Evolutionary conservation across 2,113 vertebrate genomes (phyloP).

Genomic region (Forbesichthys agassizii): DNA sequence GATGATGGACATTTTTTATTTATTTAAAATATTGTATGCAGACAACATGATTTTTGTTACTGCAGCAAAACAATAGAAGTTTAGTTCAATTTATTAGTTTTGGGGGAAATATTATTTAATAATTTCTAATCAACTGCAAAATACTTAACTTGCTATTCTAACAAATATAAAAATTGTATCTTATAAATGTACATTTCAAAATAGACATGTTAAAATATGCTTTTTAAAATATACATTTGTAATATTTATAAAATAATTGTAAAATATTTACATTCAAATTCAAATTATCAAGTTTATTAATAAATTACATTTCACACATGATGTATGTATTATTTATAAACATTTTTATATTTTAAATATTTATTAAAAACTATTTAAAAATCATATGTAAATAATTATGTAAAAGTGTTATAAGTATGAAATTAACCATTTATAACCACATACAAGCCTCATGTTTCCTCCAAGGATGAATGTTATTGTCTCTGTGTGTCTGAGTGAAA

Average conservation of each 20-base stretch:
- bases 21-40: too few relatives aligned
- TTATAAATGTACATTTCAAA: not conserved
- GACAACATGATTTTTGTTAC: too few relatives aligned
- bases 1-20: not conserved
- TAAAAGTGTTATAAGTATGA: too few relatives aligned
- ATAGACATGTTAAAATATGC: not conserved
- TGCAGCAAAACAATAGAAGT: not conserved
- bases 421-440: too few relatives aligned
- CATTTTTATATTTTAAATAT: not conserved
- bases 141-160: too few relatives aligned
- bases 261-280: not conserved
- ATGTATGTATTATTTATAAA: not conserved
- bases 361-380: conserved; percentile 10
- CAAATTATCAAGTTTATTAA: not conserved
- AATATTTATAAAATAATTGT: not conserved
- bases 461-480: too few relatives aligned
- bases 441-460: too few relatives aligned
- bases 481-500: too few relatives aligned
- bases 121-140: too few relatives aligned
- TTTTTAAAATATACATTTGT: not conserved
- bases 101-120: not conserved
- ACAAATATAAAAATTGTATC: not conserved
- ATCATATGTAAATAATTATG: conserved; percentile 3
- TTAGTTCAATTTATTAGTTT: not conserved
- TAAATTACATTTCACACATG: not conserved